Evolutionary conservation across 2,888 invertebrate genomes (phyloP).

Genomic region (Cacoxenus indagator): DNA sequence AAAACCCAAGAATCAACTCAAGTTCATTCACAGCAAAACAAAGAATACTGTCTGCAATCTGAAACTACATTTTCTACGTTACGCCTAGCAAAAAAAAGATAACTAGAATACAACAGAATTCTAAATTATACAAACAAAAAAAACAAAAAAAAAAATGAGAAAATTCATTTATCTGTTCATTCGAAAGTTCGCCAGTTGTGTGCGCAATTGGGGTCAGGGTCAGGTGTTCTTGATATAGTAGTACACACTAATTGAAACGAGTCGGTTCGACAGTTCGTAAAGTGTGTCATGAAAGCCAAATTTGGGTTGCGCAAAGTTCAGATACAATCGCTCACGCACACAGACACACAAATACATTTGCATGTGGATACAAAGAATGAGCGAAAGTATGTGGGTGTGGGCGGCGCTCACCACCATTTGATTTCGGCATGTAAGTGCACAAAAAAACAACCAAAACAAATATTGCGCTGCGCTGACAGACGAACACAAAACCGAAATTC

Average conservation of each 20-base stretch:
- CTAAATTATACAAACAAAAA: slow-evolving; percentile 16
- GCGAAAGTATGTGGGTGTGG: neutral
- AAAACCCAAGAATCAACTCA: neutral
- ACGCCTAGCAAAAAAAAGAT: neutral
- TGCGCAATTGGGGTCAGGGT: slow-evolving; percentile 15
- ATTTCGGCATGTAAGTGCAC: slow-evolving; percentile 42
- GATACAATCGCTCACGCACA: slow-evolving; percentile 16
- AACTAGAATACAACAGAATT: neutral
- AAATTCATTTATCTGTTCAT: neutral
- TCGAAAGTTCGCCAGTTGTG: no score
- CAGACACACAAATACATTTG: slow-evolving; percentile 8
- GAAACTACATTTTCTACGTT: neutral
- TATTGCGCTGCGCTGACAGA: no score
- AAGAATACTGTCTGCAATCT: neutral
- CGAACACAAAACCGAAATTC: no score
- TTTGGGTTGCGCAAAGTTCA: slow-evolving; percentile 28
- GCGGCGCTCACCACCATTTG: slow-evolving; percentile 55
- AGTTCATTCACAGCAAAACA: slow-evolving; percentile 15
- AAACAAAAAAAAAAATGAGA: slow-evolving; percentile 8
- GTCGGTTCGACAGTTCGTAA: slow-evolving; percentile 39
- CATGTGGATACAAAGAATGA: neutral
- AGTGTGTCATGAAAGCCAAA: slow-evolving; percentile 60
- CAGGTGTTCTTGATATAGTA: neutral
- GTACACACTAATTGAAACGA: neutral
- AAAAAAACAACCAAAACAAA: neutral